These are phyloP conservation scores for Drosophila gunungcola DNA, from an alignment of 1,140 invertebrate species.

Conservation along the genomic window DNA sequence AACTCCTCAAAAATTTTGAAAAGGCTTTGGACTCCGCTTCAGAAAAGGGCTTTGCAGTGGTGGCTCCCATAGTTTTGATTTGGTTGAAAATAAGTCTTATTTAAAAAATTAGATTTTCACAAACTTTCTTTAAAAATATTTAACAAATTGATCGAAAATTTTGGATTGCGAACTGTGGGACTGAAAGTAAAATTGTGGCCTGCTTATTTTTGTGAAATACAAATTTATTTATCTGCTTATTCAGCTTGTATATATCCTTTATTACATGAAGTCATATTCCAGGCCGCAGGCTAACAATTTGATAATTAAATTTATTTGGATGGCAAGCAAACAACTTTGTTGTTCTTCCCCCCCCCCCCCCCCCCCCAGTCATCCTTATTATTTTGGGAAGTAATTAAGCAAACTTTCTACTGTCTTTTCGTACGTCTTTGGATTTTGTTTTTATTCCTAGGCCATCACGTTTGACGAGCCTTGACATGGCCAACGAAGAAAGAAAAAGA, in stretches of 20 bases:
- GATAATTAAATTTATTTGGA: slow-evolving; percentile 60
- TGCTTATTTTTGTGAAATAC: neutral
- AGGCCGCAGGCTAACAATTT: slow-evolving; percentile 34
- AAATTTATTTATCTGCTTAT: no score
- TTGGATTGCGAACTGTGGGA: neutral
- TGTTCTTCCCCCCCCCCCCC: neutral
- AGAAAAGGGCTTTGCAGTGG: neutral
- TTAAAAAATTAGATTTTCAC: neutral
- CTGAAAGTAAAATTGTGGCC: neutral
- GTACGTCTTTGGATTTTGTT: slow-evolving; percentile 35
- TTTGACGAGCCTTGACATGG: slow-evolving; percentile 70
- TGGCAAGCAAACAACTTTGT: slow-evolving; percentile 22
- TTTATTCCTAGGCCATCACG: slow-evolving; percentile 50
- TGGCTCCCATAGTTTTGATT: neutral
- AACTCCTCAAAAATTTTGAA: slow-evolving; percentile 2
- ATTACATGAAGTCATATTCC: neutral
- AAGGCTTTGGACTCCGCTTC: slow-evolving; percentile 2
- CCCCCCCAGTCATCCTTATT: slow-evolving; percentile 30
- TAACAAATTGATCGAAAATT: neutral
- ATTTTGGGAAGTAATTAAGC: slow-evolving; percentile 76
- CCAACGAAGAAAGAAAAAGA: slow-evolving; percentile 12
- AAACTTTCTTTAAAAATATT: neutral
- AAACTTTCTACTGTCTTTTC: slow-evolving; percentile 66
- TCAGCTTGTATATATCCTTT: no score
- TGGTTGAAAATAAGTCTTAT: no score